Base-by-base conservation (phyloP, 2,888 invertebrate genomes). In the Drosophila phalerata region DNA sequence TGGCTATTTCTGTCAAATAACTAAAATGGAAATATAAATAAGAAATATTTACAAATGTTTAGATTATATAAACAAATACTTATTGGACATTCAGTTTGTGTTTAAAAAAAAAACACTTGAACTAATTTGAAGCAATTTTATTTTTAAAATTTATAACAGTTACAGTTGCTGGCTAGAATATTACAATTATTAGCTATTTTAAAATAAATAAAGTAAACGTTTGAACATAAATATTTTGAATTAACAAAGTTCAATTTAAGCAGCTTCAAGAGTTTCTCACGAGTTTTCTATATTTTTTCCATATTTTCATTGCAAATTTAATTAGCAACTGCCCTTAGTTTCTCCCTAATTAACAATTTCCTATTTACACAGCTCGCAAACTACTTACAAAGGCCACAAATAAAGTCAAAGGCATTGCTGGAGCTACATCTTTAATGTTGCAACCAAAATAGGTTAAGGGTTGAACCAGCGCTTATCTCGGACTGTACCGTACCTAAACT, bases 321-420 rank as follows among this genome's bases (percentile, higher is more conserved):
- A 68, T 80, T 83, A 66, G 62, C 64, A 66, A 53, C 66, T 48
- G 57, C 19, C 17, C 47, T 25, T 32, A 11, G 48, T 51, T 68
- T 47, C 49, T 53, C 45, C 42, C 69, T 81, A 75, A 83, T 73
- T 73, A 65, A 52, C 34, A 40, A 43, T 62, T 51, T 68, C 48
- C n/a, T 55, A 17, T 52, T 52, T 28, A 22, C 49, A 63, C 30
- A 55, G 55, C 42, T 38, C 6, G n/a, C 19, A 19, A 52, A 51
- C 30, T 49, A 34, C 42, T 10, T 47, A 69, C 34, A 68, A 65
- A 65, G 55, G 51, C 45, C 42, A 60, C 66, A 73, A 79, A 66
- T 52, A 60, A 73, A 63, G 65, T 58, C 52, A 65, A 55, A 37
- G 45, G 63, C 63, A 60, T 37, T 32, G 5, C 38, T 17, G 9